Evolutionary conservation across 2,888 invertebrate genomes (phyloP).

Genomic region (Tetanocera ferruginea): DNA sequence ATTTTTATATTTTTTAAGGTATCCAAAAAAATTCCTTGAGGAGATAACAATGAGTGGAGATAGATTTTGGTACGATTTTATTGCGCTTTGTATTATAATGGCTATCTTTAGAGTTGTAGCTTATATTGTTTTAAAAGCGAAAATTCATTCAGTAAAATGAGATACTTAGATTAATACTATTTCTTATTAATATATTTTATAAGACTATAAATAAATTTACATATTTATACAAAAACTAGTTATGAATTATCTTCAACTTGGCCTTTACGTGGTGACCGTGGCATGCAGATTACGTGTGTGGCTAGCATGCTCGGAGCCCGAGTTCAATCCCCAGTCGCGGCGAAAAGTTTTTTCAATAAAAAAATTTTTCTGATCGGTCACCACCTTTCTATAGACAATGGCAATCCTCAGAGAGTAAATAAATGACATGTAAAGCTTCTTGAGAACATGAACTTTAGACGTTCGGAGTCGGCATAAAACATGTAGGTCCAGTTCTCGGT

Average conservation of each 20-base stretch:
- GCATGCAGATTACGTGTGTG: too few relatives aligned
- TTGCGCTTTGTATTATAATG: slow-evolving; percentile 79
- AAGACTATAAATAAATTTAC: background rate
- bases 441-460: too few relatives aligned
- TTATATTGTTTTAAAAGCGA: slow-evolving; percentile 83
- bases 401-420: too few relatives aligned
- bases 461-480: too few relatives aligned
- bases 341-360: too few relatives aligned
- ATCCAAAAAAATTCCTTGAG: slow-evolving; percentile 83
- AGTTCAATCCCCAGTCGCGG: too few relatives aligned
- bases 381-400: too few relatives aligned
- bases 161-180: background rate
- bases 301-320: too few relatives aligned
- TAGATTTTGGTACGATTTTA: slow-evolving; percentile 87
- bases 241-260: background rate
- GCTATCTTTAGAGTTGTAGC: slow-evolving; percentile 77
- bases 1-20: slow-evolving; percentile 69
- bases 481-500: too few relatives aligned
- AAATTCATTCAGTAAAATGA: slow-evolving; percentile 73
- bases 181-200: background rate
- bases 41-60: slow-evolving; percentile 86
- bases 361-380: too few relatives aligned
- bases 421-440: too few relatives aligned
- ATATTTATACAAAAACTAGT: background rate
- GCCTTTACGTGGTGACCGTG: too few relatives aligned